Conservation (phyloP, 2,113 vertebrate species). For the Amblyopsis rosae region DNA sequence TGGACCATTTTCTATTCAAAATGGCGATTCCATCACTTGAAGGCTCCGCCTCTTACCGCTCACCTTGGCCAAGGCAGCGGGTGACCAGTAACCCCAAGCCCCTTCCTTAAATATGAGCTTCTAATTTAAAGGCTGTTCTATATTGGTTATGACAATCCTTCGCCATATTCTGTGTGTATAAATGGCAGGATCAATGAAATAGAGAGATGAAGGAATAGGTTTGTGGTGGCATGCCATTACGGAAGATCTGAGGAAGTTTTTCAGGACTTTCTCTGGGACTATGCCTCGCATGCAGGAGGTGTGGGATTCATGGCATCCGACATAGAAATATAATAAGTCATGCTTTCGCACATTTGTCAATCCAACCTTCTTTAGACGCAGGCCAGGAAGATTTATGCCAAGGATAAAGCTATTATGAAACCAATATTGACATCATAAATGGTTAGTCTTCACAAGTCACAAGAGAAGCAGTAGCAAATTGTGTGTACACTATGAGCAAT, state of each 20-base stretch:
- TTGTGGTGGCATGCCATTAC: constrained; percentile 60
- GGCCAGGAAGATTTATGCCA: constrained; percentile 30
- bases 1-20: constrained; percentile 27
- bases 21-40: constrained; percentile 8
- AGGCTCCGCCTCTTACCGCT: constrained; percentile 6
- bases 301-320: constrained; percentile 38
- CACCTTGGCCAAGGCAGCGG: constrained; percentile 21
- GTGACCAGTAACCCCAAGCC: constrained; percentile 9
- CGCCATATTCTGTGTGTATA: constrained; percentile 29
- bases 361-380: constrained; percentile 45
- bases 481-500: background rate
- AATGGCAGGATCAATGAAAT: constrained; percentile 34
- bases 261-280: constrained; percentile 44
- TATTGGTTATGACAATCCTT: constrained; percentile 36
- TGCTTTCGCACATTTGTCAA: constrained; percentile 53
- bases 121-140: constrained; percentile 20
- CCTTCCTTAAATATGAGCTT: background rate
- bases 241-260: constrained; percentile 53
- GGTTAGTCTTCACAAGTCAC: constrained; percentile 45
- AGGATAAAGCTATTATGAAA: constrained; percentile 36
- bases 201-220: constrained; percentile 42
- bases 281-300: constrained; percentile 56
- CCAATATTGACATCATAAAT: constrained; percentile 36
- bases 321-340: constrained; percentile 42
- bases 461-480: constrained; percentile 36